Evolutionary conservation across 2,113 vertebrate genomes (phyloP).

Genomic region (Ailurus styani): DNA sequence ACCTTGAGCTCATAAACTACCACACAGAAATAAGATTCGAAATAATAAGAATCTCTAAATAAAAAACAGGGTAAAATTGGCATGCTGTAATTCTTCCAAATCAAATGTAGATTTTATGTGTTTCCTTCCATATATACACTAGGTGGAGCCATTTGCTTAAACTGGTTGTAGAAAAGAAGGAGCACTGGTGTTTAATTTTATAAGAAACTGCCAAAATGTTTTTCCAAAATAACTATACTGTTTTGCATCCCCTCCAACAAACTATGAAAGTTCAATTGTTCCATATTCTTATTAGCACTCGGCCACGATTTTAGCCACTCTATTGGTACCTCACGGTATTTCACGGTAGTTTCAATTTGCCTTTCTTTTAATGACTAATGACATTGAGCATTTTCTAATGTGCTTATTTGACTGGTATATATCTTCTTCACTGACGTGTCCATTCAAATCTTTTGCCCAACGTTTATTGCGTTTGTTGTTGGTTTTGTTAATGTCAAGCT

Average conservation of each 20-base stretch:
- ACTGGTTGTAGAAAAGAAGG: neutral
- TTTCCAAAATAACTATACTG: neutral
- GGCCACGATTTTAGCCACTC: neutral
- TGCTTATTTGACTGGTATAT: neutral
- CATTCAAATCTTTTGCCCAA: neutral
- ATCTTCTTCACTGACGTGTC: neutral
- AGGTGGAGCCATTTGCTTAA: conserved; percentile 60
- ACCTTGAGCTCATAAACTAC: neutral
- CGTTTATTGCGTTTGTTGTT: neutral
- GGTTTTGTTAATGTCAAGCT: neutral
- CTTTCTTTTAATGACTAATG: neutral
- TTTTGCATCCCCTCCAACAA: neutral
- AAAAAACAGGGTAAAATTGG: neutral
- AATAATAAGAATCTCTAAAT: neutral
- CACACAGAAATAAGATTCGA: neutral
- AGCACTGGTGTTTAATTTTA: neutral
- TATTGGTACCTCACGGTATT: neutral
- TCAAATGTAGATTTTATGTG: neutral
- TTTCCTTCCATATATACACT: conserved; percentile 27
- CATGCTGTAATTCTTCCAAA: neutral
- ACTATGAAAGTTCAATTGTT: neutral
- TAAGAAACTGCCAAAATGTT: neutral
- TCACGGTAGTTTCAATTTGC: neutral
- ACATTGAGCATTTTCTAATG: neutral
- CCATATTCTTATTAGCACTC: neutral